These are phyloP conservation scores for Metridium senile DNA, from an alignment of 92 coral and sea anemone genomes.

Conservation along the genomic window DNA sequence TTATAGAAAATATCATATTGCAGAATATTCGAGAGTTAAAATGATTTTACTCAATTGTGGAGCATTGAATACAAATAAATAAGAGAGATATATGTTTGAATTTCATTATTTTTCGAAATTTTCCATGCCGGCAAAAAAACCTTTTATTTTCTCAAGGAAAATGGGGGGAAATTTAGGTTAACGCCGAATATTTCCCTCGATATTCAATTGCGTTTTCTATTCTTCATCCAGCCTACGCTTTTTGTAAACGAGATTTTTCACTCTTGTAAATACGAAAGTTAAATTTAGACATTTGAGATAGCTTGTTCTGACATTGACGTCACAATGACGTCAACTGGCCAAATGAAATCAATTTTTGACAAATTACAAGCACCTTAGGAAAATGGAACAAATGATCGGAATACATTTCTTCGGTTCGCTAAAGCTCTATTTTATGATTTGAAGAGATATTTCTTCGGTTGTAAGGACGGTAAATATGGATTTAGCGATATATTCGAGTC, in stretches of 20 bases:
- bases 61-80: no score
- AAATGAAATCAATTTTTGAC: slow-evolving; percentile 25
- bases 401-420: background rate
- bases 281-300: slow-evolving; percentile 3
- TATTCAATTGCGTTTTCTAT: background rate
- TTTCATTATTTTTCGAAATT: no score
- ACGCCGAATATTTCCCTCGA: background rate
- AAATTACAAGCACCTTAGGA: slow-evolving; percentile 1
- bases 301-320: slow-evolving; percentile 38
- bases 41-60: no score
- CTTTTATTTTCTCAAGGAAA: no score
- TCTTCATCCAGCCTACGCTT: background rate
- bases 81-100: no score
- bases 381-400: background rate
- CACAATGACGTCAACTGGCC: slow-evolving; percentile 46
- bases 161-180: background rate
- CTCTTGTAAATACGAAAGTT: background rate
- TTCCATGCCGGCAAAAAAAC: no score
- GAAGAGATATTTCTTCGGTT: background rate
- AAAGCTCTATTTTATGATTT: no score
- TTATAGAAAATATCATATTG: no score
- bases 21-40: background rate
- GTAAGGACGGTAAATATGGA: no score
- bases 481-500: no score
- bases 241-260: slow-evolving; percentile 19